Evolutionary conservation across 2,888 invertebrate genomes (phyloP), one percentile per base, ranked within the genome.

Genomic region (Orthosia gracilis): DNA sequence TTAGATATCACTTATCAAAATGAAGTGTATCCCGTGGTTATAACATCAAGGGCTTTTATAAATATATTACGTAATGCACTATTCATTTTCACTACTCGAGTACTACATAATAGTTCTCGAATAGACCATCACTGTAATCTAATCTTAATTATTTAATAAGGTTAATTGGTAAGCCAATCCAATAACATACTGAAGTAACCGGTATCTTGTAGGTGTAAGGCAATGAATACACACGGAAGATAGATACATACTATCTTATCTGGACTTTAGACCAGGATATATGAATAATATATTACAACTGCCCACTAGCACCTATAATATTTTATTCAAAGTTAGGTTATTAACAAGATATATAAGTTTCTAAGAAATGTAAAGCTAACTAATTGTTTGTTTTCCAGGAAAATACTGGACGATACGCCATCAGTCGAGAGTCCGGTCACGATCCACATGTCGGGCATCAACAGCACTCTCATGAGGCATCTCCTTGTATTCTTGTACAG

Each of bases 401-500:
- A 97, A 95, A 97, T 98, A 86, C 97, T 98, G 88, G 97, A 98
- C 92, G 98, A 98, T 90, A 97, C 97, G 70, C 97, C 97, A 76
- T 96, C 97, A 73, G 97, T 97, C 88, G 97, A 98, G 91, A 97
- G 97, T 89, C 97, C 97, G 79, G 97, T 98, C 89, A 98, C 98
- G 80, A 98, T 98, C 82, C 98, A 98, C 93, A 97, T 98, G 93
- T 98, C 98, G 67, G 98, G 98, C 89, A 98, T 98, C 81, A 97
- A 97, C 93, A 98, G 98, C 90, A 97, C 97, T 80, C 98, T 98
- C 90, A 97, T 98, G 96, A 97, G 97, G 93, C 98, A 98, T 94
- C 97, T 98, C 88, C 97, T 98, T 89, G 98, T 98, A 90, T 98
- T 98, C 93, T 95, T 98, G 72, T 98, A 98, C 94, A 98, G 98